Conservation (phyloP, 2,113 vertebrate genomes). For the Emberiza fucata region DNA sequence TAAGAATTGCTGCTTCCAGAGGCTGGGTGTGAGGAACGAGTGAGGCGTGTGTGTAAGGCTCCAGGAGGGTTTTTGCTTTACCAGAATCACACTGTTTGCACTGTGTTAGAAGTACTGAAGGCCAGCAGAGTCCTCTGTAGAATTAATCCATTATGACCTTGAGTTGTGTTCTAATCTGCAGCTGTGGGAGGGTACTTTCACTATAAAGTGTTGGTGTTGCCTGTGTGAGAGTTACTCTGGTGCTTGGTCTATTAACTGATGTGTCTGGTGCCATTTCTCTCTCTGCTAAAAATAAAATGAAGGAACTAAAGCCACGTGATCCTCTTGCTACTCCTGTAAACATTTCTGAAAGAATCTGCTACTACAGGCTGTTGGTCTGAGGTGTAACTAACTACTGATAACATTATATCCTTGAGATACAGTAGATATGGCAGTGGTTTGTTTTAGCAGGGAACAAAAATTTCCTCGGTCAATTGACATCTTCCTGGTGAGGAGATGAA, state of each 20-base stretch:
- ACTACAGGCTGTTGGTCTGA: not conserved
- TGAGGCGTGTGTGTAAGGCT: not conserved
- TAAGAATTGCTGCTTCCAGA: not conserved
- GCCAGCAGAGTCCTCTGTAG: not conserved
- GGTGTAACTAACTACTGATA: slow-evolving; percentile 21
- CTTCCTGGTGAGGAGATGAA: slow-evolving; percentile 1
- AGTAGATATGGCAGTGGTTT: not conserved
- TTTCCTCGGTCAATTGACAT: slow-evolving; percentile 20
- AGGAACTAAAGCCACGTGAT: not conserved
- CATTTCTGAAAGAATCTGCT: not conserved
- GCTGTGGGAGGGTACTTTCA: not conserved
- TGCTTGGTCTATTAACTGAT: not conserved
- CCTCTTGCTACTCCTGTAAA: not conserved
- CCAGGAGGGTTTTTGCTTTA: not conserved
- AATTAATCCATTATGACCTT: not conserved
- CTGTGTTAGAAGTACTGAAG: not conserved
- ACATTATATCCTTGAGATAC: not conserved
- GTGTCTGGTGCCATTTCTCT: not conserved
- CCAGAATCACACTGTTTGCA: not conserved
- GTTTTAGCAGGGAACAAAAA: slow-evolving; percentile 2
- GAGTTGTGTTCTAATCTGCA: not conserved
- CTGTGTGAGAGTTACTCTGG: not conserved
- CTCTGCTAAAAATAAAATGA: slow-evolving; percentile 19
- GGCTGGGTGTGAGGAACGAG: not conserved
- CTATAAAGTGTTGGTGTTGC: not conserved